These are phyloP conservation scores for Spodoptera picta DNA, from an alignment of 2,888 invertebrate species.

Conservation along the genomic window DNA sequence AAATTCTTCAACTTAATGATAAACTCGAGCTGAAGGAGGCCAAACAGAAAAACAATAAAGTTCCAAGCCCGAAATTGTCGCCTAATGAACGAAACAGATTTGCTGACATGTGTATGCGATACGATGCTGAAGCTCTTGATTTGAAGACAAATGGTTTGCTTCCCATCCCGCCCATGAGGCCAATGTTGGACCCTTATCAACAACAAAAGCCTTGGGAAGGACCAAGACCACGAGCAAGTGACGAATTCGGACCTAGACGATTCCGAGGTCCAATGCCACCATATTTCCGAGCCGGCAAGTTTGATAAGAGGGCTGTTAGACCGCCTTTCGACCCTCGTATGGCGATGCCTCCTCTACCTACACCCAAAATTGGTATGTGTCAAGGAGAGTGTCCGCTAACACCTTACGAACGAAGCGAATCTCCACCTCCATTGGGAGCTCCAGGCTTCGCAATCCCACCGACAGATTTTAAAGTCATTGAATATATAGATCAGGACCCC, in stretches of 20 bases:
- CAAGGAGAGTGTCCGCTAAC: conserved; percentile 77
- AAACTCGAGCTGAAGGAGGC: conserved; percentile 93
- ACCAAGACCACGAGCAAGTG: conserved; percentile 69
- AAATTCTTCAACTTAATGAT: conserved; percentile 93
- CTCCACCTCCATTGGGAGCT: conserved; percentile 80
- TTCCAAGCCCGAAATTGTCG: conserved; percentile 83
- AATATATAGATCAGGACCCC: conserved; percentile 89
- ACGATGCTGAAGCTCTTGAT: conserved; percentile 65
- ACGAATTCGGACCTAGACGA: conserved; percentile 75
- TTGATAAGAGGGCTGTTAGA: conserved; percentile 72
- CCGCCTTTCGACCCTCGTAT: conserved; percentile 72
- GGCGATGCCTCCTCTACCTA: conserved; percentile 71
- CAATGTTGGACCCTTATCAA: conserved; percentile 67
- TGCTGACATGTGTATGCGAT: conserved; percentile 86
- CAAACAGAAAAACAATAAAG: conserved; percentile 88
- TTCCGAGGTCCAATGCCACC: conserved; percentile 74
- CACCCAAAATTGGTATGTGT: conserved; percentile 76
- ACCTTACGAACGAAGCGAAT: conserved; percentile 73
- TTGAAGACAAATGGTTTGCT: conserved; percentile 57
- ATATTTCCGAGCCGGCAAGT: conserved; percentile 73
- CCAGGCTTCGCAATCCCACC: conserved; percentile 77
- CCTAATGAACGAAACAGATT: conserved; percentile 76
- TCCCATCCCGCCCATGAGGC: conserved; percentile 74
- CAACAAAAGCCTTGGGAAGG: conserved; percentile 75
- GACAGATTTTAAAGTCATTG: conserved; percentile 77